Evolutionary conservation across 2,797 vertebrate genomes (phyloP).

Genomic region (Alca torda): DNA sequence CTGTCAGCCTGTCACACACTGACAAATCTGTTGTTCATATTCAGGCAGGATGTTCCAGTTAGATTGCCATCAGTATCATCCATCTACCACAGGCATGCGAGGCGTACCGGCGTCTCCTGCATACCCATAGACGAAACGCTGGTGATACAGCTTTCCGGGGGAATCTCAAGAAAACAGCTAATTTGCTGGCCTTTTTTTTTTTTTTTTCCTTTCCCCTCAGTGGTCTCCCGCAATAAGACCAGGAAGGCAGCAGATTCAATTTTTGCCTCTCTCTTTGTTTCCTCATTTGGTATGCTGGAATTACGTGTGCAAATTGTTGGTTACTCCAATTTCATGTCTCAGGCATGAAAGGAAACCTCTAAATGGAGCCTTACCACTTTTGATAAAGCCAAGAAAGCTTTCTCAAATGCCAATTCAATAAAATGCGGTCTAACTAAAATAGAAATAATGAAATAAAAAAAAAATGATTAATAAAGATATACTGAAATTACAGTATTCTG

Average conservation of each 20-base stretch:
- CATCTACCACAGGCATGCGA: constrained; percentile 55
- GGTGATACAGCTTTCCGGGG: constrained; percentile 13
- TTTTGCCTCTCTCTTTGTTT: constrained; percentile 40
- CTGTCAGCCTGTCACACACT: constrained; percentile 95
- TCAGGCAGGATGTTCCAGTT: constrained; percentile 84
- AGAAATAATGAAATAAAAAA: background rate
- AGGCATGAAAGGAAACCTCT: constrained; percentile 36
- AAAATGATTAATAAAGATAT: background rate
- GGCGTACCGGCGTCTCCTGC: background rate
- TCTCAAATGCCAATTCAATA: constrained; percentile 16
- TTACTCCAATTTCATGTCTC: constrained; percentile 46
- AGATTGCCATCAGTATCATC: constrained; percentile 75
- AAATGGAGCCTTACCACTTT: constrained; percentile 25
- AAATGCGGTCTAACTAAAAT: background rate
- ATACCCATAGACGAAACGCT: background rate
- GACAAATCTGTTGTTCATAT: constrained; percentile 96
- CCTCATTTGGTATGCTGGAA: constrained; percentile 26
- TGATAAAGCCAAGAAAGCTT: constrained; percentile 29
- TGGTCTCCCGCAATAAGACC: background rate
- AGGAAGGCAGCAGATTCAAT: background rate
- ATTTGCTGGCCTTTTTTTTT: background rate
- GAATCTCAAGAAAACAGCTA: constrained; percentile 26
- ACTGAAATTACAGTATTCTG: background rate
- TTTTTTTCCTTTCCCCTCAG: background rate
- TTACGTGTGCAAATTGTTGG: constrained; percentile 46